A percentile compares a stretch with the other conserved stretches of the same genome.
These are phyloP conservation scores for Cinara cedri DNA, from an alignment of 2,888 invertebrate species.

Conservation along the genomic window DNA sequence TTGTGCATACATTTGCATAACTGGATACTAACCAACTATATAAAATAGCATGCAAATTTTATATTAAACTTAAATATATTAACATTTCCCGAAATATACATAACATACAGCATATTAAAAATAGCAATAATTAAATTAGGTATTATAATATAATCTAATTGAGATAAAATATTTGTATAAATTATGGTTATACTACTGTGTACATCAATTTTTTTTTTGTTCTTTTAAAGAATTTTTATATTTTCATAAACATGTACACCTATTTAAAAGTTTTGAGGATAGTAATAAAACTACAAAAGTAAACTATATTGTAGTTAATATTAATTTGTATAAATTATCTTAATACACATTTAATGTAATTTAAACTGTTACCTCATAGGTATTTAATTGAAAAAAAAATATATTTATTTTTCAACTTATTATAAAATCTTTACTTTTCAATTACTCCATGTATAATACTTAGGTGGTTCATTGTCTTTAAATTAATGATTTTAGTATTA, in stretches of 20 bases:
- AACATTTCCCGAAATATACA: background rate
- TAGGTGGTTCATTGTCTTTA: constrained; percentile 33
- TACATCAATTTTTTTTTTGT: background rate
- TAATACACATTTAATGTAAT: background rate
- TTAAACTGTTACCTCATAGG: background rate
- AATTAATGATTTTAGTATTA: constrained; percentile 31
- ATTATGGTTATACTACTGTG: background rate
- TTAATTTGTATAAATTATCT: background rate
- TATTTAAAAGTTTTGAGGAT: background rate
- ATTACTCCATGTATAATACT: background rate
- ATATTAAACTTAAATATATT: background rate
- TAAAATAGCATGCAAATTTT: constrained; percentile 27
- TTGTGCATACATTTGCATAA: constrained; percentile 9
- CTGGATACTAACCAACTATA: background rate
- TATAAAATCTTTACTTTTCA: background rate
- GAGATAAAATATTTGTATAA: too few relatives aligned
- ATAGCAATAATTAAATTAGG: constrained; percentile 3
- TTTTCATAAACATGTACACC: too few relatives aligned
- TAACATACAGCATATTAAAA: background rate
- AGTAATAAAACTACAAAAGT: background rate
- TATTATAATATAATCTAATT: background rate
- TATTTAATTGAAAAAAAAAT: background rate
- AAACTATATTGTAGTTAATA: background rate
- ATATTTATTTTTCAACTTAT: background rate
- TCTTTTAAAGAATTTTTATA: too few relatives aligned